Evolutionary conservation across 2,888 invertebrate genomes (phyloP).

Genomic region (Sinotaia quadrata): DNA sequence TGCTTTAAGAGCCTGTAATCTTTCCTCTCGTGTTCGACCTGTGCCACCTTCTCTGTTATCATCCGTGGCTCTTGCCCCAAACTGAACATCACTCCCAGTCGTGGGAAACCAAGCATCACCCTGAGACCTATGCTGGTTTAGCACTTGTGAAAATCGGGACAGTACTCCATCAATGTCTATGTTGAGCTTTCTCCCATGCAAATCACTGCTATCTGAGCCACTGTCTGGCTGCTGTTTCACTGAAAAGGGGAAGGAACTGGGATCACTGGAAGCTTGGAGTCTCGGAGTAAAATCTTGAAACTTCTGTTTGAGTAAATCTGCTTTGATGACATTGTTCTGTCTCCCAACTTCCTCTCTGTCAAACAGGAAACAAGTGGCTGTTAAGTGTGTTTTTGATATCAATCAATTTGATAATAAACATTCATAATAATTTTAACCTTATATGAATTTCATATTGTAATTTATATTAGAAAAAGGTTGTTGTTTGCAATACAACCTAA

Average conservation of each 20-base stretch:
- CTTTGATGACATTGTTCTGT: no score
- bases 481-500: no score
- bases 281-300: no score
- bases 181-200: conserved; percentile 35
- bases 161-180: conserved; percentile 51
- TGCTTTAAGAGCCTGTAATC: conserved; percentile 59
- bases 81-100: background rate
- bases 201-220: conserved; percentile 13
- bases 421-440: no score
- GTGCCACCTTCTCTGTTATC: background rate
- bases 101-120: background rate
- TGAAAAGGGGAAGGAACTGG: conserved; percentile 2
- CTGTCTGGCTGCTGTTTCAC: background rate
- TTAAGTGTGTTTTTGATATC: no score
- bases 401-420: no score
- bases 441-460: no score
- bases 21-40: conserved; percentile 46
- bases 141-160: conserved; percentile 54
- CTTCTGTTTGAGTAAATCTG: no score
- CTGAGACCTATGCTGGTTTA: conserved; percentile 16
- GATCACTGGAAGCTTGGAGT: conserved; percentile 2
- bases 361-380: no score
- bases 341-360: no score
- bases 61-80: background rate
- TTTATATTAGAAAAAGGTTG: no score